Evolutionary conservation across 1,140 invertebrate genomes (phyloP), one percentile per base, ranked within the genome.

Genomic region (Neodiprion pinetum): DNA sequence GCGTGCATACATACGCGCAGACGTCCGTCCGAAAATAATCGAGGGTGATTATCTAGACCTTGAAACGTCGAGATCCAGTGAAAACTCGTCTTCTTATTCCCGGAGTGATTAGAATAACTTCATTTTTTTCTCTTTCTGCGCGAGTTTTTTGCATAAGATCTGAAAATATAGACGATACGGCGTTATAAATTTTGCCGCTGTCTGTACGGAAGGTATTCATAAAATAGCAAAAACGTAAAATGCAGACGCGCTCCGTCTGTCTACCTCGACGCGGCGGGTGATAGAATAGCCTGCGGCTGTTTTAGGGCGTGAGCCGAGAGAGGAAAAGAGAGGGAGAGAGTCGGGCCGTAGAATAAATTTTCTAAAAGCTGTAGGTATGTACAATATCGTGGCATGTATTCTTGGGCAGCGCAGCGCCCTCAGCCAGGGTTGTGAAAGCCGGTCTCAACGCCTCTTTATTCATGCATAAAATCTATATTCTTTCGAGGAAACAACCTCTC

Each of bases 381-480:
- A 40, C n/a, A 48, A 28, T 47, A 47, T 17, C 28, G 28, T 11
- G n/a, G 70, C 11, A n/a, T 28, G 23, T 47, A 48, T 48, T 17
- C 14, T 12, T 23, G 47, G 48, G 12, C 65, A 47, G 67, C n/a
- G n/a, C 40, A 9, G 50, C 65, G 5, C 12, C 65, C 67, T 72
- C 71, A 69, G 71, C 67, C 73, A 40, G 48, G 49, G 74, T 48
- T 75, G 74, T 71, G 74, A 21, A 68, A 77, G 71, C 68, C 21
- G 67, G 67, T 69, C 67, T 61, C 53, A 17, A 4, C 78, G 61
- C 23, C 75, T 70, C 80, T 81, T 84, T 81, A 80, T 79, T 81
- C 82, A 72, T 77, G 79, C 84, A 81, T 81, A 80, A 84, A 84
- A 84, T 84, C 81, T 77, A 85, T 84, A 84, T 82, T 84, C 82